Conservation (phyloP, 2,113 vertebrate genomes). For the Ageneiosus marmoratus region DNA sequence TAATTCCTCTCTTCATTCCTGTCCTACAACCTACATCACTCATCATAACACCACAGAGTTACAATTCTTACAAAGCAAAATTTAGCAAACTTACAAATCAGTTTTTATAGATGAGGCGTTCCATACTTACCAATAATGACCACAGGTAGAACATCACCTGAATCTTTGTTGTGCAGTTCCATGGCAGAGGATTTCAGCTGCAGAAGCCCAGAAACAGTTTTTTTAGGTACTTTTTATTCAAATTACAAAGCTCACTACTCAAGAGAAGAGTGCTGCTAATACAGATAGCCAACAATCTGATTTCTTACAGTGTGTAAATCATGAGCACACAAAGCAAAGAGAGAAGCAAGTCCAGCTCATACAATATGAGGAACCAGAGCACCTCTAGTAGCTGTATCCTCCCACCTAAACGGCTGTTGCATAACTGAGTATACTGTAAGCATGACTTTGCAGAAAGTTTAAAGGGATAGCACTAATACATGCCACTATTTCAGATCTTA, state of each 20-base stretch:
- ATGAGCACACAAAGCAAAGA: background rate
- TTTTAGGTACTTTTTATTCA: background rate
- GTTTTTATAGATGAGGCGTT: background rate
- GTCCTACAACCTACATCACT: background rate
- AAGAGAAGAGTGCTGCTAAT: background rate
- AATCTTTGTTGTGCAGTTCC: constrained; percentile 65
- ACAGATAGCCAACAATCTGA: background rate
- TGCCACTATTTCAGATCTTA: background rate
- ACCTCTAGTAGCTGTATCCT: background rate
- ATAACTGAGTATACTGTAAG: constrained; percentile 34
- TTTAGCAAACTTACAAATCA: background rate
- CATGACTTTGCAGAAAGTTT: constrained; percentile 49
- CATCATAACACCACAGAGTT: background rate
- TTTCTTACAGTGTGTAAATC: background rate
- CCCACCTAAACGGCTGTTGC: background rate
- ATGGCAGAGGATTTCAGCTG: constrained; percentile 50
- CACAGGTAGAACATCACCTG: constrained; percentile 67
- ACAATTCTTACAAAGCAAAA: background rate
- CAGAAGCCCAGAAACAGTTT: background rate
- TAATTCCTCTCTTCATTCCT: background rate
- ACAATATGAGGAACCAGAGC: background rate
- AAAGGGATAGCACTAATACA: constrained; percentile 1
- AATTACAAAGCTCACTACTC: background rate
- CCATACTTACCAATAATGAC: constrained; percentile 72
- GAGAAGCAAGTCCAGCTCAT: background rate